Percentiles rank a stretch among this genome's conserved stretches.
Conservation (phyloP, 2,797 vertebrate species). For the Acestrorhynchus altus region DNA sequence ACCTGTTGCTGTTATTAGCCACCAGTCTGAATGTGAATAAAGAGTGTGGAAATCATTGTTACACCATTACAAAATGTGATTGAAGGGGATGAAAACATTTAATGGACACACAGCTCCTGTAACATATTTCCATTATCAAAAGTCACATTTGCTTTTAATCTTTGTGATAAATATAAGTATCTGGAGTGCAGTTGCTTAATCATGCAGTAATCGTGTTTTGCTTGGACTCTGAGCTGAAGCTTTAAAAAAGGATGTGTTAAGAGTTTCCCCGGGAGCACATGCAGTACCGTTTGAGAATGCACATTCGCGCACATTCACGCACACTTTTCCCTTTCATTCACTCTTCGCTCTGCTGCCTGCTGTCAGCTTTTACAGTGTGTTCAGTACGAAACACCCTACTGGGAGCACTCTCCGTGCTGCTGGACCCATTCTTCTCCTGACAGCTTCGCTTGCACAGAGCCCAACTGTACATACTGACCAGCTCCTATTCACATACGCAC, state of each 20-base stretch:
- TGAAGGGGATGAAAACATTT: background rate
- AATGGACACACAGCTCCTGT: background rate
- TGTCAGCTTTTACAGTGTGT: conserved; percentile 34
- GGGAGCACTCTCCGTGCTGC: background rate
- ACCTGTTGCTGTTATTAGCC: background rate
- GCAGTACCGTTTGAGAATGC: conserved; percentile 20
- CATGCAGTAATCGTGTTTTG: conserved; percentile 19
- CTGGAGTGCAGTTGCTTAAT: conserved; percentile 29
- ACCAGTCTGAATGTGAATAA: background rate
- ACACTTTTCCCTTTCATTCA: conserved; percentile 24
- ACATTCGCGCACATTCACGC: background rate
- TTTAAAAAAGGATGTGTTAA: conserved; percentile 30
- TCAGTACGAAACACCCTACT: conserved; percentile 10
- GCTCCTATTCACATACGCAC: conserved; percentile 3
- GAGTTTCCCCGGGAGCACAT: conserved; percentile 23
- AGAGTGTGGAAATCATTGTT: background rate
- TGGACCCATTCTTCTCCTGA: conserved; percentile 3
- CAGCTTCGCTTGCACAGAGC: conserved; percentile 19
- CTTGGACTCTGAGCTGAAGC: conserved; percentile 6
- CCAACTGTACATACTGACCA: conserved; percentile 27
- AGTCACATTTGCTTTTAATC: conserved; percentile 1
- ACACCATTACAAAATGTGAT: background rate
- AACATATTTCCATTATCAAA: background rate
- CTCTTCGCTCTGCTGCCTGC: conserved; percentile 7
- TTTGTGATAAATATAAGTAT: conserved; percentile 5